Evolutionary conservation across 2,113 vertebrate species (phyloP), one percentile per base, ranked within the genome.

Genomic region (Toxotes chatareus): DNA sequence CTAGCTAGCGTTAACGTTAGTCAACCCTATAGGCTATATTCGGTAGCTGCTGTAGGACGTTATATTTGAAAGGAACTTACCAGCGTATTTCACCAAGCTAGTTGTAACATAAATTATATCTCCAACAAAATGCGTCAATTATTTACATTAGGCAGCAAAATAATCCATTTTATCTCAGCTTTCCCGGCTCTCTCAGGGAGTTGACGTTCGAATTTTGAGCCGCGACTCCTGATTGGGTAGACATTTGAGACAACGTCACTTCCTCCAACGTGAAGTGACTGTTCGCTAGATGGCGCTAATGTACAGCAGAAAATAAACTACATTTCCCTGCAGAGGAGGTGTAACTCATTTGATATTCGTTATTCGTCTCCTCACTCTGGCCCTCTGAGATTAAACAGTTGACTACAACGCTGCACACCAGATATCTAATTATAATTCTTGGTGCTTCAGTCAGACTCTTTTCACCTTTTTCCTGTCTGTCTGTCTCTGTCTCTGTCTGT

Each of bases 141-240:
- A 4, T 3, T 16, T 8, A 21, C 71, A 34, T 67, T 34, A 62
- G 2, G 7, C 10, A 56, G 17, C 3, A 65, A 80, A 73, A 81
- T 9, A 27, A 46, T 11, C 0, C 5, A 55, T 62, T 60, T 59
- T 9, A 16, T 31, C 36, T 11, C 56, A 12, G 10, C 1, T 7
- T 5, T 0, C 14, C 19, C 17, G 4, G 31, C 23, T n/a, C 21
- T 38, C 21, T 36, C 46, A 16, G 14, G 14, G 7, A 61, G 79
- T 78, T 86, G 55, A 74, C 53, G 65, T 95, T 95, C 89, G 87
- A 95, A 95, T 91, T 84, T 4, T 63, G 90, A 83, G 80, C 74
- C 71, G 47, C 68, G 76, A 7, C 23, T 3, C 27, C 57, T 91
- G 88, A 94, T 94, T 95, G 94, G 94, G 95, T 64, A 0, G 57